Evolutionary conservation across 2,888 invertebrate species (phyloP).

Genomic region (Ashinkailepas kermadecensis): DNA sequence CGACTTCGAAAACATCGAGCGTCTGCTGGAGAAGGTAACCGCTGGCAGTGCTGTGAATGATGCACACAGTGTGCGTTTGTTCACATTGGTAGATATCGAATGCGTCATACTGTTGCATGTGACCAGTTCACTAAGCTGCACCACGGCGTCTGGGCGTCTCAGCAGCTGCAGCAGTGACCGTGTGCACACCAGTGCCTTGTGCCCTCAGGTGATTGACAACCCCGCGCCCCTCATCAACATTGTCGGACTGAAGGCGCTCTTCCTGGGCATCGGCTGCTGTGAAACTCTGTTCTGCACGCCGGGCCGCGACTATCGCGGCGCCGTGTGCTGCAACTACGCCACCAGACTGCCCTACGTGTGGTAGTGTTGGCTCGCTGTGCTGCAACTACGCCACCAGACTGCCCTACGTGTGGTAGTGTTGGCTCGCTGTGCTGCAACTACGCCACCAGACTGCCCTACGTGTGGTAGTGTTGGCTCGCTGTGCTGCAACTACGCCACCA

Average conservation of each 20-base stretch:
- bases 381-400: too few species aligned
- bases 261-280: not conserved
- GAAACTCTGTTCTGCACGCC: not conserved
- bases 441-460: too few species aligned
- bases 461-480: too few species aligned
- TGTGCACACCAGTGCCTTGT: not conserved
- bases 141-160: too few species aligned
- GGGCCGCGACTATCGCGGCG: not conserved
- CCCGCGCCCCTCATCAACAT: not conserved
- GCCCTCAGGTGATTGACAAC: not conserved
- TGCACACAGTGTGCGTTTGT: not conserved
- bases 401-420: too few species aligned
- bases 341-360: not conserved
- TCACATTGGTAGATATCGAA: too few species aligned
- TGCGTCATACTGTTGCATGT: too few species aligned
- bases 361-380: too few species aligned
- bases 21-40: not conserved
- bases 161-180: not conserved
- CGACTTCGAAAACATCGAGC: not conserved
- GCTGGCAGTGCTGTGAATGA: not conserved
- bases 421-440: too few species aligned
- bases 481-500: too few species aligned
- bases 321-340: slow-evolving; percentile 7
- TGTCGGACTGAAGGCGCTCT: not conserved
- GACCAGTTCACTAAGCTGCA: too few species aligned